These are phyloP conservation scores for Furnarius figulus DNA, from an alignment of 2,113 vertebrate species.

Conservation along the genomic window DNA sequence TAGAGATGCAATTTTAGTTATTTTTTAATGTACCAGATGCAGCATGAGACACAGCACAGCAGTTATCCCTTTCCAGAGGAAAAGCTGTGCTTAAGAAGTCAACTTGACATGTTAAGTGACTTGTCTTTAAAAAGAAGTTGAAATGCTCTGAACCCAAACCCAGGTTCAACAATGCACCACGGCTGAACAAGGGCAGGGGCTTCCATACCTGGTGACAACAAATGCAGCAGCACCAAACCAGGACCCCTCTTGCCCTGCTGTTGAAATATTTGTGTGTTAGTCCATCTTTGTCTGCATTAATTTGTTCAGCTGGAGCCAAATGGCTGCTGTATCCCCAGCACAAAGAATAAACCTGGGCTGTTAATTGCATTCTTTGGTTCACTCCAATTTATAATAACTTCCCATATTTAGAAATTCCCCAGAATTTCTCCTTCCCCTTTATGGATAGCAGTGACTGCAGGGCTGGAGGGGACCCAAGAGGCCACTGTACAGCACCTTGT, in stretches of 20 bases:
- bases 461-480: not conserved
- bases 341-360: not conserved
- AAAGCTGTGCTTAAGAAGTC: not conserved
- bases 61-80: not conserved
- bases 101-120: not conserved
- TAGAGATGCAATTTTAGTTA: not conserved
- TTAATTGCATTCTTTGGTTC: not conserved
- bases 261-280: not conserved
- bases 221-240: not conserved
- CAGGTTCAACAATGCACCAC: not conserved
- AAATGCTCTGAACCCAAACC: not conserved
- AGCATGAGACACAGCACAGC: not conserved
- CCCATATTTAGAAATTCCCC: not conserved
- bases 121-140: not conserved
- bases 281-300: fast-evolving
- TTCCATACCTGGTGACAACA: not conserved
- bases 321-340: not conserved
- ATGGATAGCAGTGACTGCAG: not conserved
- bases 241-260: not conserved
- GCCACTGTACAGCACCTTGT: not conserved
- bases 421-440: not conserved
- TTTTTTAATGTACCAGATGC: not conserved
- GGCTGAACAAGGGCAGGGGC: not conserved
- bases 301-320: not conserved
- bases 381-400: not conserved